Base-by-base conservation (phyloP, 2,888 invertebrate species). In the Agonopterix subpropinquella region DNA sequence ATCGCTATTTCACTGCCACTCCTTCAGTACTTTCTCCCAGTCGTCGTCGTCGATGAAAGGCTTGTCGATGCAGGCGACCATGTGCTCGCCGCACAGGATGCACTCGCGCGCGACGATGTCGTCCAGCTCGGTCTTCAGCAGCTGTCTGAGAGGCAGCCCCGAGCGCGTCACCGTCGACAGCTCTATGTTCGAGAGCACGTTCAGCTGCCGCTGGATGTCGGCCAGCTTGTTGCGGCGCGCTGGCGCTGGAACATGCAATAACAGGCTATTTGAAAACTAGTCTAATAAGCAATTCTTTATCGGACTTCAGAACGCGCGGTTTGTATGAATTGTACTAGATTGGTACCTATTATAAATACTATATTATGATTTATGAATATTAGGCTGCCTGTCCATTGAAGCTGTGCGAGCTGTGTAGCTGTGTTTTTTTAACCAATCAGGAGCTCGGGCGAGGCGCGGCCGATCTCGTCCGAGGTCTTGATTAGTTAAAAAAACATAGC, bases 101-200 rank as follows among this genome's bases (percentile, higher is more conserved):
- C 98, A 98, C 80, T 98, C 98, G 0, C 93, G 92, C 1, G 98
- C 98, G 1, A 98, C 90, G 2, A 98, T 91, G 65, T 96, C 95
- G 77, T 98, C 98, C 37, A 98, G 92, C 63, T 97, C 95, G 42
- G 92, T 90, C 79, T 95, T 93, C 0, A 96, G 80, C 54, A 92
- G 90, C 54, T 94, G 94, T 44, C 92, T 87, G 0, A 89, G 85
- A 75, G 89, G 68, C 80, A 92, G 53, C 63, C 89, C 57, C 89
- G 58, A 77, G 1, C 79, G 67, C 0, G 80, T 79, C 41, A 69
- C 55, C 0, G 83, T 68, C 41, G 89, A 85, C 13, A 91, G 83
- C 53, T 87, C 86, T 5, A 80, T 75, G 55, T 82, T 85, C 11
- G 88, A 88, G 3, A 91, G 71, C 0, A 89, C 81, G 18, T 89